Percentiles rank a stretch among this genome's conserved stretches.
phyloP scores from a whole-genome alignment of 2,888 invertebrate genomes.

The Melanostoma mellinum region DNA sequence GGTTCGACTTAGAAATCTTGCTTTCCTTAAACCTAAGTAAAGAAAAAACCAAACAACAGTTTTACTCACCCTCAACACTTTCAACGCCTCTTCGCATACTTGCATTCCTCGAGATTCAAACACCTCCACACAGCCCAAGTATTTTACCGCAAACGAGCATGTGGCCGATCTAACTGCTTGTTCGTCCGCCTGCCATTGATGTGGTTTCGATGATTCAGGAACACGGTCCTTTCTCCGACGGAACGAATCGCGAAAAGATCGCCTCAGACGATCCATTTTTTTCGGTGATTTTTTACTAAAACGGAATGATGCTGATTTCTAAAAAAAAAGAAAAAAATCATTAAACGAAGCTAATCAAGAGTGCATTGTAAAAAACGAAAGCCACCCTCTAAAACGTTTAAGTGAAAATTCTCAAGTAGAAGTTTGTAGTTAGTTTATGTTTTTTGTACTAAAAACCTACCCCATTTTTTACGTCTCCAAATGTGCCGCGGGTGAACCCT shows the following conservation, averaged over 20 bases:
- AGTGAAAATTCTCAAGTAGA: constrained; percentile 78
- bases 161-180: constrained; percentile 96
- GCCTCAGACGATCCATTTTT: constrained; percentile 93
- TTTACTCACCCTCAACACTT: constrained; percentile 93
- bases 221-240: constrained; percentile 94
- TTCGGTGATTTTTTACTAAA: constrained; percentile 86
- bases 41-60: not conserved
- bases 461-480: constrained; percentile 82
- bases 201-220: constrained; percentile 96
- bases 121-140: constrained; percentile 99
- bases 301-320: constrained; percentile 84
- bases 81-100: constrained; percentile 99
- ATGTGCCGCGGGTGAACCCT: constrained; percentile 83
- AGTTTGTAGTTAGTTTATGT: constrained; percentile 47
- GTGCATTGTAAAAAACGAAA: constrained; percentile 15
- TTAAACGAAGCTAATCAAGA: constrained; percentile 51
- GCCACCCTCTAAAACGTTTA: constrained; percentile 51
- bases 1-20: too few relatives aligned
- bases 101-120: constrained; percentile 99
- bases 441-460: constrained; percentile 78
- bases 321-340: constrained; percentile 71
- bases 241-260: constrained; percentile 96
- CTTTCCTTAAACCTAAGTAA: not conserved
- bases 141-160: constrained; percentile 99
- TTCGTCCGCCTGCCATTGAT: constrained; percentile 99